Percentiles rank a stretch among this genome's conserved stretches.
Conservation (phyloP, 2,797 vertebrate genomes). For the Lycodopsis pacificus region DNA sequence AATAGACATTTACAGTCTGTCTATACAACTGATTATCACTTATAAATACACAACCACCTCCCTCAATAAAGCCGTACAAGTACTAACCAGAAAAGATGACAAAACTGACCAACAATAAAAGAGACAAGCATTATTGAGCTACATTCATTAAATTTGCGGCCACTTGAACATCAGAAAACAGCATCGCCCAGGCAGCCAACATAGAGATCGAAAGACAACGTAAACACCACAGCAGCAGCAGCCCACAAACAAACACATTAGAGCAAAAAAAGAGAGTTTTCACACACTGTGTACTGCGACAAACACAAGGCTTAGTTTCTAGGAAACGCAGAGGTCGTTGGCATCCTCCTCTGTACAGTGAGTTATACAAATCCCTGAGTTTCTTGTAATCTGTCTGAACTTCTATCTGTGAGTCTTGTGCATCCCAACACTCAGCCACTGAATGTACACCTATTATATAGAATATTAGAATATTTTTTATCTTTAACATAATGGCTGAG, state of each 20-base stretch:
- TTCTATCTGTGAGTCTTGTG: background rate
- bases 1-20: no score
- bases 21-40: background rate
- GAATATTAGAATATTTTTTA: background rate
- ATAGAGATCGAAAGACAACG: background rate
- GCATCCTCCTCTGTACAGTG: background rate
- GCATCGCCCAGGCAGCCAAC: background rate
- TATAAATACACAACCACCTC: background rate
- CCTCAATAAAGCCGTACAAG: background rate
- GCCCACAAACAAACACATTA: background rate
- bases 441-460: background rate
- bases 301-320: background rate
- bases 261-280: background rate
- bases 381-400: background rate
- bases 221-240: background rate
- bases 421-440: background rate
- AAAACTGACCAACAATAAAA: background rate
- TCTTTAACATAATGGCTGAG: background rate
- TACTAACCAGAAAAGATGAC: background rate
- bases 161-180: background rate
- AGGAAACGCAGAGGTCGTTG: background rate
- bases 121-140: background rate
- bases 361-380: background rate
- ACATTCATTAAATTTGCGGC: background rate
- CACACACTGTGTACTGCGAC: background rate